These are phyloP conservation scores for Thamnophis sirtalis DNA, from an alignment of 2,113 vertebrate genomes.

Conservation along the genomic window DNA sequence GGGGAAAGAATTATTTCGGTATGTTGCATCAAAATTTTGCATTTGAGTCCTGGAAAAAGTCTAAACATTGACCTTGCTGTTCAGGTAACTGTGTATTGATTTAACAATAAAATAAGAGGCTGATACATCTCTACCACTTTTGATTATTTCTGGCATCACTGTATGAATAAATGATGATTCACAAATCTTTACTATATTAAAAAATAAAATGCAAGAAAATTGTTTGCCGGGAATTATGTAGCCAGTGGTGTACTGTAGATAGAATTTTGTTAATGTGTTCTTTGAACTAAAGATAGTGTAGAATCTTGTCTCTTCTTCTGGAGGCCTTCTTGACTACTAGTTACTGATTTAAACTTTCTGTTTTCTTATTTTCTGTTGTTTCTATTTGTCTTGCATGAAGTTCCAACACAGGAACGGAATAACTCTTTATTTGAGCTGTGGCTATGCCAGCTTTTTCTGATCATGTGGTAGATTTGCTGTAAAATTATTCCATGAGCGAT, in stretches of 20 bases:
- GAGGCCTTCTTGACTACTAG: no score
- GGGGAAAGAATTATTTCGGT: not conserved
- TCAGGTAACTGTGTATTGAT: not conserved
- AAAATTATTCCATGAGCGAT: not conserved
- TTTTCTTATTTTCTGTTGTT: not conserved
- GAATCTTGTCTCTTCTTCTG: not conserved
- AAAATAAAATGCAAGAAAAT: not conserved
- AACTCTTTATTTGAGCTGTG: not conserved
- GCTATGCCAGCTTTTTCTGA: not conserved
- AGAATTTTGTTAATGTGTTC: not conserved
- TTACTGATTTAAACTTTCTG: not conserved
- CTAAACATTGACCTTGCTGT: not conserved
- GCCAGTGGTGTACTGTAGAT: not conserved
- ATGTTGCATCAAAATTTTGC: not conserved
- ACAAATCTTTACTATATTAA: not conserved
- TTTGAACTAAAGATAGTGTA: not conserved
- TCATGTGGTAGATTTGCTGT: not conserved
- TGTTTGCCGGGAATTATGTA: not conserved
- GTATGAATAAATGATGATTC: not conserved
- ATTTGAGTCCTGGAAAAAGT: not conserved
- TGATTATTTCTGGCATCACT: not conserved
- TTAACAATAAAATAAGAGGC: not conserved
- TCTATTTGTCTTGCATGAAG: not conserved
- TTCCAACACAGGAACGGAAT: not conserved
- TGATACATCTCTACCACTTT: not conserved